These are phyloP conservation scores for Oostethus manadensis DNA, from an alignment of 2,113 vertebrate species.

Conservation along the genomic window DNA sequence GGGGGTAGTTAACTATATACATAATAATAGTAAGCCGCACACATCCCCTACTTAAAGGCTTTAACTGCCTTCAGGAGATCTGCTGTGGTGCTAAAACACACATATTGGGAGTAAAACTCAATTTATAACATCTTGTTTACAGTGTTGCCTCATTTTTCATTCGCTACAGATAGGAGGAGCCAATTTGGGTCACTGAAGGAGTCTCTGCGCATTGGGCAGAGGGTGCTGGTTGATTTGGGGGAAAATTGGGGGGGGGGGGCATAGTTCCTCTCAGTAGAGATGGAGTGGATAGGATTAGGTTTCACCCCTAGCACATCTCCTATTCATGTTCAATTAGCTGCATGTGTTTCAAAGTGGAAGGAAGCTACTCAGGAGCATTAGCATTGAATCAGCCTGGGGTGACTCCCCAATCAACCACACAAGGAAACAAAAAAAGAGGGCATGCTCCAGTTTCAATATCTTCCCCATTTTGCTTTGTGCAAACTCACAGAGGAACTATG, in stretches of 20 bases:
- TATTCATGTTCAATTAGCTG: slow-evolving; percentile 68
- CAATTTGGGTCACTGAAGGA: slow-evolving; percentile 56
- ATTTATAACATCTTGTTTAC: slow-evolving; percentile 22
- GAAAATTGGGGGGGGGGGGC: neutral
- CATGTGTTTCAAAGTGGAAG: slow-evolving; percentile 59
- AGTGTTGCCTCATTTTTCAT: slow-evolving; percentile 19
- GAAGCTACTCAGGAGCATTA: slow-evolving; percentile 52
- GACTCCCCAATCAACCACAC: slow-evolving; percentile 29
- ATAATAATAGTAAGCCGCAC: slow-evolving; percentile 42
- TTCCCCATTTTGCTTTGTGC: slow-evolving; percentile 6
- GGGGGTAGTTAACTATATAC: slow-evolving; percentile 29
- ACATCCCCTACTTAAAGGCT: slow-evolving; percentile 27
- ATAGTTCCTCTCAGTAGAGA: slow-evolving; percentile 18
- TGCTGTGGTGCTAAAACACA: slow-evolving; percentile 18
- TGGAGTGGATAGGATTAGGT: slow-evolving; percentile 60
- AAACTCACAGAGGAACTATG: slow-evolving; percentile 4
- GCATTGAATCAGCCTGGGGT: slow-evolving; percentile 40
- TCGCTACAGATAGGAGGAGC: slow-evolving; percentile 27
- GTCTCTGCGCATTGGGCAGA: slow-evolving; percentile 34
- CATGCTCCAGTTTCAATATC: slow-evolving; percentile 22
- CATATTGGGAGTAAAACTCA: slow-evolving; percentile 7
- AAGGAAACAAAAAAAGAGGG: slow-evolving; percentile 6
- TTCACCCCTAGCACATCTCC: slow-evolving; percentile 59
- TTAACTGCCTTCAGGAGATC: slow-evolving; percentile 19
- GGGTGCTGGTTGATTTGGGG: slow-evolving; percentile 6